Evolutionary conservation across 2,888 invertebrate genomes (phyloP).

Genomic region (Frankliniella fusca): DNA sequence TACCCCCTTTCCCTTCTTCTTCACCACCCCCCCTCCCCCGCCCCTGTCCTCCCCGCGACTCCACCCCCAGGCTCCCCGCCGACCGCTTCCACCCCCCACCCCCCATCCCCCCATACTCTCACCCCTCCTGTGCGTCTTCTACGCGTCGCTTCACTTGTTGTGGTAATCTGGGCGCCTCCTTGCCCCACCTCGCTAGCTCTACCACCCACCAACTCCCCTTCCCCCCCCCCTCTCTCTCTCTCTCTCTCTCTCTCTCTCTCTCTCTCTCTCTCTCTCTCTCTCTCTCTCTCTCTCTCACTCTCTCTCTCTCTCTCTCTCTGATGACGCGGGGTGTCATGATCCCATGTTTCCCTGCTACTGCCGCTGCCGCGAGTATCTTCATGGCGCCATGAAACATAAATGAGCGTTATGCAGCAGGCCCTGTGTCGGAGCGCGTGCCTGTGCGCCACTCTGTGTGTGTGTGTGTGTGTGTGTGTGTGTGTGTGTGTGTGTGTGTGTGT

Average conservation of each 20-base stretch:
- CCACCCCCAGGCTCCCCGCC: not conserved
- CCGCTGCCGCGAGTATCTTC: not conserved
- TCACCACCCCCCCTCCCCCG: not conserved
- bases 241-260: not conserved
- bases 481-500: not conserved
- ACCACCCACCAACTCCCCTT: not conserved
- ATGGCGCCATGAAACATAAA: slow-evolving; percentile 20
- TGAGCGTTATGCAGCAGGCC: not conserved
- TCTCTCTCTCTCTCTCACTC: not conserved
- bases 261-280: not conserved
- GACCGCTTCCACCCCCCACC: not conserved
- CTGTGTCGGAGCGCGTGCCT: no score
- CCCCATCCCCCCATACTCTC: no score
- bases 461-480: not conserved
- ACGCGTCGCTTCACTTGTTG: slow-evolving; percentile 15
- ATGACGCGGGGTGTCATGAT: not conserved
- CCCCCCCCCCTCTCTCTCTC: not conserved
- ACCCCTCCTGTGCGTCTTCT: not conserved
- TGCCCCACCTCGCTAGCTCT: not conserved
- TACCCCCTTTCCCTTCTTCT: not conserved
- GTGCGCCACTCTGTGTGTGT: no score
- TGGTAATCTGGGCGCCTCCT: slow-evolving; percentile 7
- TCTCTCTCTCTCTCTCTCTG: not conserved
- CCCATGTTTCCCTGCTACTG: not conserved
- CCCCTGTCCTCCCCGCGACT: no score